Evolutionary conservation across 2,113 vertebrate genomes (phyloP), one percentile per base, ranked within the genome.

Genomic region (Cephalopholis sonnerati): DNA sequence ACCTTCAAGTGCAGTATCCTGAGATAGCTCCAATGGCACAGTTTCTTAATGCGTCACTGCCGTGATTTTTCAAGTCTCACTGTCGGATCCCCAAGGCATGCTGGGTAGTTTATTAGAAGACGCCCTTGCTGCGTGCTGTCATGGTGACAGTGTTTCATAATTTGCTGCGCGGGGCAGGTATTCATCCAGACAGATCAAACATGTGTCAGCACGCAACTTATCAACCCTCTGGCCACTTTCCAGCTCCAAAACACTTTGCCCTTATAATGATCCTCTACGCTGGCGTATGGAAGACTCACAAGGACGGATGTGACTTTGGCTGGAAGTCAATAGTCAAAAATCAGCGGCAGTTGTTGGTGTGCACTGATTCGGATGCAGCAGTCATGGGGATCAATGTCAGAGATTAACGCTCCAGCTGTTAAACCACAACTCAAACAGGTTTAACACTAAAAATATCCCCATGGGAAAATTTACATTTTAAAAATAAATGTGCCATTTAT

Each of bases 41-140:
- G 39, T 66, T 68, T 66, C 15, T 63, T 29, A 16, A 66, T 29
- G 76, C 54, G 44, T 85, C 71, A 63, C 69, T 59, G 18, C 53
- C 39, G 16, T 9, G 53, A 83, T 76, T 81, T 84, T 69, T 74
- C 27, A 3, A 48, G 59, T 78, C 75, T 73, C 70, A 59, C 86
- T 36, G 65, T 67, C 10, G 70, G 87, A 74, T 81, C 77, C 80
- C 74, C 20, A 20, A 78, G 73, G 81, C 91, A 86, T 73, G 91
- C 90, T 93, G 87, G 86, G 87, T 84, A 86, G 78, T 88, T 93
- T 88, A 92, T 93, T 91, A 91, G 69, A 92, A 55, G 76, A 78
- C 86, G 57, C 39, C 57, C 83, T 83, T 54, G 83, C 58, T 48
- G 71, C 7, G 50, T 78, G 74, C 84, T 77, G 69, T 89, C 79